phyloP scores from a whole-genome alignment of 2,888 invertebrate species.

The Maniola hyperantus region DNA sequence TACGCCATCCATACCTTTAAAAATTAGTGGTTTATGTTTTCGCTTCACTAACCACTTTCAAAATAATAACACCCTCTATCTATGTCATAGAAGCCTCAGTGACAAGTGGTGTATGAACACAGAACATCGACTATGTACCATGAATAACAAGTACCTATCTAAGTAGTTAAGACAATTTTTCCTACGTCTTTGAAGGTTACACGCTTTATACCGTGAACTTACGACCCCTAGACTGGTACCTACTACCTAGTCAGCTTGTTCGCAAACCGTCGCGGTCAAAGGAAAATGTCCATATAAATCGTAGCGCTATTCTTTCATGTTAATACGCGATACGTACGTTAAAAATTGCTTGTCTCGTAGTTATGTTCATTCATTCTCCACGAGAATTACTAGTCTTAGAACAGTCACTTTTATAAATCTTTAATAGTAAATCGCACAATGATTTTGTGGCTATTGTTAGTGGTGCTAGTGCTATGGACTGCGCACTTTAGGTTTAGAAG shows the following conservation, averaged over 20 bases:
- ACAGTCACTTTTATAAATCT: background rate
- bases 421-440: slow-evolving; percentile 41
- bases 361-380: slow-evolving; percentile 14
- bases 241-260: slow-evolving; percentile 46
- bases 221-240: slow-evolving; percentile 46
- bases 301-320: slow-evolving; percentile 34
- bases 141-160: slow-evolving; percentile 10
- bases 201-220: slow-evolving; percentile 50
- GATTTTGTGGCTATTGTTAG: slow-evolving; percentile 54
- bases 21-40: no score
- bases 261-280: slow-evolving; percentile 41
- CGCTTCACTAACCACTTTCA: no score
- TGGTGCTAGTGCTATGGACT: slow-evolving; percentile 49
- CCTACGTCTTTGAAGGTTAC: slow-evolving; percentile 49
- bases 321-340: slow-evolving; percentile 27
- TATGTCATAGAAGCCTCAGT: background rate
- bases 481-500: slow-evolving; percentile 54
- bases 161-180: slow-evolving; percentile 37
- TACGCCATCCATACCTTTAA: no score
- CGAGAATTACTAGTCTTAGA: background rate
- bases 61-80: no score
- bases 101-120: background rate
- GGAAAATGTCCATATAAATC: slow-evolving; percentile 46
- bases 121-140: background rate
- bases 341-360: slow-evolving; percentile 28